Evolutionary conservation across 2,888 invertebrate species (phyloP), one percentile per base, ranked within the genome.

Genomic region (Caradrina clavipalpis): DNA sequence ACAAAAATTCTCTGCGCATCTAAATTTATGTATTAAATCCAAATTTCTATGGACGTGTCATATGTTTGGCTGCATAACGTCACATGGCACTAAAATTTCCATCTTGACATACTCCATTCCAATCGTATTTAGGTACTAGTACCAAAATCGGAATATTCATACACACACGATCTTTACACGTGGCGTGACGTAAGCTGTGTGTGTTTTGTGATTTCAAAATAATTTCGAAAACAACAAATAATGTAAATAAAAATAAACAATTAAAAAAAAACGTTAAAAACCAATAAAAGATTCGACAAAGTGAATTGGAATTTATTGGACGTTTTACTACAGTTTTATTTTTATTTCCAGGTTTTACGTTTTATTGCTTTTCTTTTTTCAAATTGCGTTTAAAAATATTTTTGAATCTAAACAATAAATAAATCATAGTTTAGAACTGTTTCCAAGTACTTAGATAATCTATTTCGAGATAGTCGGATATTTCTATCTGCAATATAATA

Each of bases 401-500:
- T n/a, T 39, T 42, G 26, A 50, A 76, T 56, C 45, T 22, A 76
- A 68, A 68, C 68, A 73, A 66, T 62, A 49, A 62, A 73, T 74
- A 73, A 73, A 71, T 73, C 56, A 69, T 62, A 31, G 56, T 69
- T 69, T 50, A 60, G 42, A 75, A 69, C 67, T 17, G 8, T 59
- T 50, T 76, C 72, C 73, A 82, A 84, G 82, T 81, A 17, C 45
- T 15, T 45, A 76, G 73, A 80, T 68, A 65, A 65, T 83, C 79
- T 88, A 87, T 88, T 87, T 87, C 66, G 76, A 82, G 77, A 61
- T 53, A 10, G 80, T 70, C 65, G 59, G 73, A 86, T 86, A 85
- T 85, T 84, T 83, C 81, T 84, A 79, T 84, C 84, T 84, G 74
- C 78, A 72, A 73, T 74, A 85, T 82, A 89, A 89, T 89, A 89